A percentile compares a stretch with the other conserved stretches of the same genome.
These are phyloP conservation scores for Hylyphantes graminicola DNA, from an alignment of 1,140 invertebrate species.

Conservation along the genomic window DNA sequence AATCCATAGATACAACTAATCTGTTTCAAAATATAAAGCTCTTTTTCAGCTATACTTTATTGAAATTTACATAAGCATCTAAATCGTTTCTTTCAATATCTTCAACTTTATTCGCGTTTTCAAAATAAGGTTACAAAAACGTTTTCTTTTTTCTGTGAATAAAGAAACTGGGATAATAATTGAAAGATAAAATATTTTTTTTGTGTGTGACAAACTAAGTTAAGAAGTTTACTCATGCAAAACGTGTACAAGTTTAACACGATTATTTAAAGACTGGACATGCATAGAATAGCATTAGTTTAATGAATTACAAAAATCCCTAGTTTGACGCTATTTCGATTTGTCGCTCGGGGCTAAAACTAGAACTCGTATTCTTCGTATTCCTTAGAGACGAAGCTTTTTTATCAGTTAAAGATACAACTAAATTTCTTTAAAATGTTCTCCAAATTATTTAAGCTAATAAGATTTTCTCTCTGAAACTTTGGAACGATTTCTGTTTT, in stretches of 20 bases:
- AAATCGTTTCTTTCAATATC: no score
- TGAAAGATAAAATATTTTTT: neutral
- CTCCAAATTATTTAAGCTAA: constrained; percentile 51
- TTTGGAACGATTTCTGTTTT: constrained; percentile 14
- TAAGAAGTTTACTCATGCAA: constrained; percentile 30
- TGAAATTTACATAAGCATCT: no score
- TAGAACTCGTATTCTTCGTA: no score
- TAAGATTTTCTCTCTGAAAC: constrained; percentile 42
- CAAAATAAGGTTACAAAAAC: no score
- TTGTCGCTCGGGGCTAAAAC: no score
- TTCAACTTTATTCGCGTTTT: no score
- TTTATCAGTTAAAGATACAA: constrained; percentile 15
- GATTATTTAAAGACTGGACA: constrained; percentile 31
- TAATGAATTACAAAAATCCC: constrained; percentile 54
- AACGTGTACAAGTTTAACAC: constrained; percentile 3
- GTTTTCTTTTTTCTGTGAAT: no score
- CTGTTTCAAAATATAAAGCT: no score
- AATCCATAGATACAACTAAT: no score
- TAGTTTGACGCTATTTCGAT: constrained; percentile 18
- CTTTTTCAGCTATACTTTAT: no score
- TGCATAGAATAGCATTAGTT: constrained; percentile 21
- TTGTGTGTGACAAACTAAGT: neutral
- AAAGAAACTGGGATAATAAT: no score
- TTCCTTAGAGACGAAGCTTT: neutral
- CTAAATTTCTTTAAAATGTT: constrained; percentile 41